Base-by-base conservation (phyloP, 2,113 vertebrate genomes). In the Propithecus coquereli region DNA sequence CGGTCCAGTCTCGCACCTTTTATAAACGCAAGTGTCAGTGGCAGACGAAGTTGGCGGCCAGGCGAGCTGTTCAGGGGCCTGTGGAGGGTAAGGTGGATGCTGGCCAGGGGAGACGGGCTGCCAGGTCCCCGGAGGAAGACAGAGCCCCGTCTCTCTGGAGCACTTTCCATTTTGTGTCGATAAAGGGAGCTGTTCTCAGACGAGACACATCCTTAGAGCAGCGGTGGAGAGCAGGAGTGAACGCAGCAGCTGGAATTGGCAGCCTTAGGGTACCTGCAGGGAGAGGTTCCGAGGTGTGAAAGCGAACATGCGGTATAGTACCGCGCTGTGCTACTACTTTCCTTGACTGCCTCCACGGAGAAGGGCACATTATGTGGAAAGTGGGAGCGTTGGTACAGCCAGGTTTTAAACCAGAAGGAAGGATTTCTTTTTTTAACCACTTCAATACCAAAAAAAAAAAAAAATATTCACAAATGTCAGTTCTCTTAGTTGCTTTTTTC, bases 251-350 rank as follows among this genome's bases (percentile, higher is more conserved):
- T 65, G 89, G 45, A 63, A 10, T 4, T 65, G 90, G 95, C 90
- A 76, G 70, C 84, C 27, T 2, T 0, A 9, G 0, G 4, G 27
- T 84, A 95, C 95, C 95, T 96, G 92, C 90, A 40, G 32, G 79
- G 68, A 91, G 87, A 84, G 84, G 90, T 4, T 40, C 87, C 8
- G 92, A 94, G 94, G 97, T 81, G 95, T 25, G 52, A 96, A 95
- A 97, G 97, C 97, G 97, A 97, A 98, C 84, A 95, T 1, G 66
- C 1, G 77, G 8, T 18, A 94, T 23, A 96, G 91, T 45, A 37
- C 93, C 0, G 50, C 84, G 40, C 86, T 97, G 96, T 95, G 93
- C 89, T 68, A 65, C 95, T 66, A 47, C 94, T 16, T 13, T 25
- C 17, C 92, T 84, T 96, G 97, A 47, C 80, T 5, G 84, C 59